Percentiles rank a stretch among this genome's conserved stretches.
phyloP scores from a whole-genome alignment of 1,140 invertebrate species.

The Drosophila sp. region DNA sequence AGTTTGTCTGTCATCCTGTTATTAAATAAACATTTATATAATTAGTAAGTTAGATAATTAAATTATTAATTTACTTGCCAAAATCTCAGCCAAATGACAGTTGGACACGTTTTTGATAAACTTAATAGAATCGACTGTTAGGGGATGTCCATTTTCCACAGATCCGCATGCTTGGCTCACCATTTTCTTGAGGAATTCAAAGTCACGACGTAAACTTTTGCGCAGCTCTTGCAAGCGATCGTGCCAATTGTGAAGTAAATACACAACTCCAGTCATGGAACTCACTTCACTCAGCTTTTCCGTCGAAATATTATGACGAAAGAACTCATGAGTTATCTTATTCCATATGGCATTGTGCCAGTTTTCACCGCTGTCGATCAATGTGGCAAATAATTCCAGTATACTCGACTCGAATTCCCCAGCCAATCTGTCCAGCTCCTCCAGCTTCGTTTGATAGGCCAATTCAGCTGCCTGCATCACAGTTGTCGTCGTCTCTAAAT shows the following conservation, averaged over 20 bases:
- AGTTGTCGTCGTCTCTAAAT: slow-evolving; percentile 84
- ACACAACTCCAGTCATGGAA: slow-evolving; percentile 55
- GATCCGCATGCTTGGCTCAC: slow-evolving; percentile 41
- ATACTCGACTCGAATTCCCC: slow-evolving; percentile 22
- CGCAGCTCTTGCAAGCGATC: slow-evolving; percentile 30
- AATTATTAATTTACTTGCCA: slow-evolving; percentile 42
- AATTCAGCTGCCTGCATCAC: slow-evolving; percentile 45
- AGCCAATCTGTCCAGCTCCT: slow-evolving; percentile 21
- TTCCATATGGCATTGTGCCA: slow-evolving; percentile 52
- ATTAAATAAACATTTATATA: too few species aligned
- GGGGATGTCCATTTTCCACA: slow-evolving; percentile 22
- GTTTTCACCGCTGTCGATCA: slow-evolving; percentile 29
- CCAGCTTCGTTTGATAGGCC: slow-evolving; percentile 47
- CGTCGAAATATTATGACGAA: slow-evolving; percentile 35
- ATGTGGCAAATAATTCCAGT: slow-evolving; percentile 37
- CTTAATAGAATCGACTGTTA: slow-evolving; percentile 38
- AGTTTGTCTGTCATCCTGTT: slow-evolving; percentile 45
- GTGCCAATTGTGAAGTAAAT: slow-evolving; percentile 60
- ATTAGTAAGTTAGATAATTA: background rate
- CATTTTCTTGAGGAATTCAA: slow-evolving; percentile 45
- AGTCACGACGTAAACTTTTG: slow-evolving; percentile 31
- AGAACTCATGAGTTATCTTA: slow-evolving; percentile 57
- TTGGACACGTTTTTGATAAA: slow-evolving; percentile 87
- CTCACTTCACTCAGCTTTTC: slow-evolving; percentile 47
- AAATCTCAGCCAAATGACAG: slow-evolving; percentile 88